Base-by-base conservation (phyloP, 2,888 invertebrate species). In the Tillus elongatus region DNA sequence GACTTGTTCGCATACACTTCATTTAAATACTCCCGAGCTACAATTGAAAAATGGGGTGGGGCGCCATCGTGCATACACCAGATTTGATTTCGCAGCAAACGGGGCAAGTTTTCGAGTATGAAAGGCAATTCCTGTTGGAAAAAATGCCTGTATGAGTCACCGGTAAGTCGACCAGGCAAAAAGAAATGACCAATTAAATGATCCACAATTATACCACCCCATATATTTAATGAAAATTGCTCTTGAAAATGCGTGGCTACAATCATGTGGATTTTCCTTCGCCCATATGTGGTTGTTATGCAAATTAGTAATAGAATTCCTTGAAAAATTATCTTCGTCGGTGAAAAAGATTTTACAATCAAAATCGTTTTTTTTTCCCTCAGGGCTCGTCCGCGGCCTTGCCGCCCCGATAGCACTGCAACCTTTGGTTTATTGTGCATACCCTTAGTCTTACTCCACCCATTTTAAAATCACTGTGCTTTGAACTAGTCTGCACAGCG, bases 1-100 rank as follows among this genome's bases (percentile, higher is more conserved):
- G 6, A 19, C n/a, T n/a, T 6, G 24, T 6, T 6, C 6, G 6
- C 24, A 19, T 8, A 19, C 6, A 19, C 24, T 6, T 19, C n/a
- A 6, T 6, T 19, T n/a, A 19, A 19, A n/a, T 19, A n/a, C n/a
- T 19, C 6, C 6, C 24, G 24, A 8, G n/a, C 24, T 19, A 19
- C n/a, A n/a, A 6, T 6, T 6, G 6, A 8, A 19, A n/a, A 19
- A 19, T 19, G 24, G n/a, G 24, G 24, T 19, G 24, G 24, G n/a
- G 24, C 24, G n/a, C 24, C 24, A 19, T 19, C 24, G n/a, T 19
- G 24, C 24, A 19, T 19, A n/a, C n/a, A 19, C 24, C 24, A 19
- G 6, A 19, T 19, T 19, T 19, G 24, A 6, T 8, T 19, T 19
- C 24, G 6, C n/a, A 8, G 6, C 6, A 8, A 6, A 19, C 6